These are phyloP conservation scores for Heliconius charithonia DNA, from an alignment of 2,888 invertebrate species.

Conservation along the genomic window DNA sequence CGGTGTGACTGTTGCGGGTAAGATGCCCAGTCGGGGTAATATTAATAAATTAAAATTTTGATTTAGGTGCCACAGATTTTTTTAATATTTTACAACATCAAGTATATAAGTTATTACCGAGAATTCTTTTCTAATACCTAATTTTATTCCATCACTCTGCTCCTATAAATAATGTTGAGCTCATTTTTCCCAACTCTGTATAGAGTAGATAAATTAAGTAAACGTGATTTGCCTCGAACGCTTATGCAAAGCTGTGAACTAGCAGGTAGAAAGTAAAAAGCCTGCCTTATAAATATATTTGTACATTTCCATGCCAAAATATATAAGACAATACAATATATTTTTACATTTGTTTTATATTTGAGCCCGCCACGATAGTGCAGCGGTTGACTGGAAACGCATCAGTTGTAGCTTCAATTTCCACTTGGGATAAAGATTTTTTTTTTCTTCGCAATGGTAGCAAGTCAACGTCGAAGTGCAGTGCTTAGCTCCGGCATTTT, in stretches of 20 bases:
- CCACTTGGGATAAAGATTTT: too few relatives aligned
- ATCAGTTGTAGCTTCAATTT: too few relatives aligned
- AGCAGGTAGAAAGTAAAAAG: constrained; percentile 8
- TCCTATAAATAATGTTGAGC: constrained; percentile 8
- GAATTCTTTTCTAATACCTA: too few relatives aligned
- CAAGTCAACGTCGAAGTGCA: too few relatives aligned
- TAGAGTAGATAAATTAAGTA: constrained; percentile 33
- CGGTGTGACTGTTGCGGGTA: too few relatives aligned
- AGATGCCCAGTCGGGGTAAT: not conserved
- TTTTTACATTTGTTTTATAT: not conserved
- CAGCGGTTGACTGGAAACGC: too few relatives aligned
- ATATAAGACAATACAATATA: not conserved
- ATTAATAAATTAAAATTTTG: not conserved
- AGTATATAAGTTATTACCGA: not conserved
- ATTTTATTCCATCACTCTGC: not conserved
- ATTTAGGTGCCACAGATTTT: not conserved
- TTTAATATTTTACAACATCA: not conserved
- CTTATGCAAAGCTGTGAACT: constrained; percentile 15
- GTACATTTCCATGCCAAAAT: not conserved
- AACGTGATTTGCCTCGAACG: constrained; percentile 37
- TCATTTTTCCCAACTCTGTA: constrained; percentile 15
- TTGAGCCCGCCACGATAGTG: too few relatives aligned
- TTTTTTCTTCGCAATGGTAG: too few relatives aligned
- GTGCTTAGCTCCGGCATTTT: too few relatives aligned
- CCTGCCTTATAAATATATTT: not conserved